Percentiles rank a stretch among this genome's conserved stretches.
Conservation (phyloP, 2,113 vertebrate species). For the Myxocyprinus asiaticus region DNA sequence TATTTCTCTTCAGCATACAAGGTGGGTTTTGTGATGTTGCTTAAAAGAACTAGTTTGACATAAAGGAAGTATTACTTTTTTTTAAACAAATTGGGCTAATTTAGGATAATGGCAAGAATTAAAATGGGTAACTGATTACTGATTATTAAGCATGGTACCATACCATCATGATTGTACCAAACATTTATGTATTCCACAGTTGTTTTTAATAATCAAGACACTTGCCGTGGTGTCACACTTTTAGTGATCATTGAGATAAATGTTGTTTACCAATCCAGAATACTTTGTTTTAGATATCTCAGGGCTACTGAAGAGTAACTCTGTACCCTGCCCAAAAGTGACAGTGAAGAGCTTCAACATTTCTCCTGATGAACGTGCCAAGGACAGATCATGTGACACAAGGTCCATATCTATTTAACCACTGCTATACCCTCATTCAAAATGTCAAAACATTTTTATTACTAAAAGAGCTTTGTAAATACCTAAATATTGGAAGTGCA, state of each 20-base stretch:
- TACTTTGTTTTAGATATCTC: background rate
- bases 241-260: background rate
- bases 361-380: background rate
- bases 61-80: background rate
- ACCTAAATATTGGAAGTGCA: too few relatives aligned
- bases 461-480: too few relatives aligned
- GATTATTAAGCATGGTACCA: too few relatives aligned
- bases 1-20: constrained; percentile 75
- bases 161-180: too few relatives aligned
- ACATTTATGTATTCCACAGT: too few relatives aligned
- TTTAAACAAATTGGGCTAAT: background rate
- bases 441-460: too few relatives aligned
- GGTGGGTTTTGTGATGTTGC: constrained; percentile 60
- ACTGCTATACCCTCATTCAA: background rate
- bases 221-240: too few relatives aligned
- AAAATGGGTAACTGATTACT: too few relatives aligned
- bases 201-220: too few relatives aligned
- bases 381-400: background rate
- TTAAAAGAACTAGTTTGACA: background rate
- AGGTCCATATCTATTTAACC: background rate
- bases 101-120: too few relatives aligned
- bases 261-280: background rate
- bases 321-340: constrained; percentile 5
- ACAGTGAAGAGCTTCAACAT: background rate
- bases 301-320: background rate